phyloP scores from a whole-genome alignment of 2,888 invertebrate species.

The Acleris emargana region DNA sequence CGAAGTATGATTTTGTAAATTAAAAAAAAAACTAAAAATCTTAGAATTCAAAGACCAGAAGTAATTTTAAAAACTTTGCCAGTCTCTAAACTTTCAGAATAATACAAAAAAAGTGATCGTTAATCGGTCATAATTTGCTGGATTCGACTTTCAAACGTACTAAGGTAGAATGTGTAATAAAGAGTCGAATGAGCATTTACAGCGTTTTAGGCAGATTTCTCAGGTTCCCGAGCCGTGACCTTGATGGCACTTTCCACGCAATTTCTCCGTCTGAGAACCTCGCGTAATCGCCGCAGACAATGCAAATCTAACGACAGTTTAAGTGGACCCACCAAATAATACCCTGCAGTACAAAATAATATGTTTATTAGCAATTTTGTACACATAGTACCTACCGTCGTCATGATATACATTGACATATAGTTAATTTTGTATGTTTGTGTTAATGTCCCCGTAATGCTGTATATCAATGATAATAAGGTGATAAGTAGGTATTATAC shows the following conservation, averaged over 20 bases:
- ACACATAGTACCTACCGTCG: background rate
- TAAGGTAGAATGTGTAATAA: no score
- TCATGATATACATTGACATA: background rate
- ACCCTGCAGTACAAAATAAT: background rate
- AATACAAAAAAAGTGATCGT: no score
- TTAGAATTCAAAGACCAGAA: no score
- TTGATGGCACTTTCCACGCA: slow-evolving; percentile 24
- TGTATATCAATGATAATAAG: no score
- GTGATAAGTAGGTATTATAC: no score
- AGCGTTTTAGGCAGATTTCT: slow-evolving; percentile 6
- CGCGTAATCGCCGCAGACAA: slow-evolving; percentile 17
- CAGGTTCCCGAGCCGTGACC: slow-evolving; percentile 1
- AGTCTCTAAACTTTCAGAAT: no score
- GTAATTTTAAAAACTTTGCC: no score
- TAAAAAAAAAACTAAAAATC: no score
- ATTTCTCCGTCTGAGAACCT: slow-evolving; percentile 19
- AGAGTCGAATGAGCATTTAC: no score
- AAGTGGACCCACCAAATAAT: slow-evolving; percentile 22
- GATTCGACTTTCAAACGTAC: no score
- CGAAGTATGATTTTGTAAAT: no score
- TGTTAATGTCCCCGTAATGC: background rate
- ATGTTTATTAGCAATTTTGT: background rate
- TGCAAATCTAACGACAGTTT: slow-evolving; percentile 33
- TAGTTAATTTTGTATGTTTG: background rate
- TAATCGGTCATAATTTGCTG: no score